phyloP scores from a whole-genome alignment of 2,113 vertebrate genomes.

The Epinephelus lanceolatus region DNA sequence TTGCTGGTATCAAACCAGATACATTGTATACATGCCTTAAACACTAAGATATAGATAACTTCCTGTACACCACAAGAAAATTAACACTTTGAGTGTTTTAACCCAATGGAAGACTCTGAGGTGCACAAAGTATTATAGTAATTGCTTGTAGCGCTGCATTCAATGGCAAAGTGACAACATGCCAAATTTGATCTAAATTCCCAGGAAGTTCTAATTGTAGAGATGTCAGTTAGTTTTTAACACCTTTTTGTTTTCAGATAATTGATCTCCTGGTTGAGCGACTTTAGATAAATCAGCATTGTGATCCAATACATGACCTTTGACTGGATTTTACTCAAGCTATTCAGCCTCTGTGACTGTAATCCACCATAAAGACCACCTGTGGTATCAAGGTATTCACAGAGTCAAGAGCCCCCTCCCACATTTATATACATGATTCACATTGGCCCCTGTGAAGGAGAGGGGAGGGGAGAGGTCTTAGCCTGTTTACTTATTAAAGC shows the following conservation, averaged over 20 bases:
- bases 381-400: slow-evolving; percentile 21
- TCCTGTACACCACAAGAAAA: too few species aligned
- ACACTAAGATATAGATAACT: too few species aligned
- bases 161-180: background rate
- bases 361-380: slow-evolving; percentile 25
- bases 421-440: slow-evolving; percentile 9
- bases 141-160: background rate
- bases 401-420: slow-evolving; percentile 8
- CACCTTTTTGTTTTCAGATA: background rate
- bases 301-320: background rate
- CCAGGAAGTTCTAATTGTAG: background rate
- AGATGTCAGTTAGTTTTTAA: background rate
- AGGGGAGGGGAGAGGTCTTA: background rate
- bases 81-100: too few species aligned
- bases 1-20: too few species aligned
- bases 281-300: slow-evolving; percentile 3
- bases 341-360: slow-evolving; percentile 5
- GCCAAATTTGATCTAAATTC: background rate
- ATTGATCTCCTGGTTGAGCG: background rate
- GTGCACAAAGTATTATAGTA: background rate
- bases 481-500: slow-evolving; percentile 28
- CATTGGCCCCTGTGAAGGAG: slow-evolving; percentile 11
- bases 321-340: slow-evolving; percentile 2
- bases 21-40: too few species aligned
- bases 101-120: background rate